Evolutionary conservation across 2,888 invertebrate genomes (phyloP), one percentile per base, ranked within the genome.

Genomic region (Diploptera punctata): DNA sequence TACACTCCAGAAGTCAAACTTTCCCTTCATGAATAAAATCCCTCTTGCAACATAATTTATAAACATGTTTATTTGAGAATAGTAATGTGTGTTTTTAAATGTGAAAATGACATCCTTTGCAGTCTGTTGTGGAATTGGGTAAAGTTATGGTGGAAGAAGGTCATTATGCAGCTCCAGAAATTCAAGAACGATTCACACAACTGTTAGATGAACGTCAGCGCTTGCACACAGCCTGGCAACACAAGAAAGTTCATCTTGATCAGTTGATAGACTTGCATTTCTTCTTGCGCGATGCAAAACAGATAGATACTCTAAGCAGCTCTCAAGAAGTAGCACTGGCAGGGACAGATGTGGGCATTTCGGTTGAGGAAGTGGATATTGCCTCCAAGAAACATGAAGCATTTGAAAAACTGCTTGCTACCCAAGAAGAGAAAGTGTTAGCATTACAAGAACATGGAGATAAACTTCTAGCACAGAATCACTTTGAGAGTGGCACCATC

Each of bases 341-440:
- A 7, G 79, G 78, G 61, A 76, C 77, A 26, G 82, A 82, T 67
- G 74, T 79, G 29, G 81, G 81, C 16, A 78, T 77, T 3, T 80
- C 81, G 3, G 82, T 86, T 44, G 97, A 98, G 79, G 95, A 95
- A 80, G 97, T 98, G 0, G 93, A 94, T 78, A 92, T 91, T 52
- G 91, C 94, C 80, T 88, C 95, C 29, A 96, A 95, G 84, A 96
- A 96, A 80, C 97, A 98, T 78, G 97, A 97, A 78, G 97, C 95
- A 2, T 98, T 99, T 81, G 97, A 97, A 81, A 96, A 96, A 79
- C 85, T 98, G 0, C 88, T 98, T 7, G 90, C 90, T 16, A 93
- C 94, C 0, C 91, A 95, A 85, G 96, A 97, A 77, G 97, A 97
- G 81, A 95, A 95, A 83, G 86, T 97, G 21, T 87, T 89, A 0